Conservation (phyloP, 2,888 invertebrate genomes). For the Mamestra brassicae region DNA sequence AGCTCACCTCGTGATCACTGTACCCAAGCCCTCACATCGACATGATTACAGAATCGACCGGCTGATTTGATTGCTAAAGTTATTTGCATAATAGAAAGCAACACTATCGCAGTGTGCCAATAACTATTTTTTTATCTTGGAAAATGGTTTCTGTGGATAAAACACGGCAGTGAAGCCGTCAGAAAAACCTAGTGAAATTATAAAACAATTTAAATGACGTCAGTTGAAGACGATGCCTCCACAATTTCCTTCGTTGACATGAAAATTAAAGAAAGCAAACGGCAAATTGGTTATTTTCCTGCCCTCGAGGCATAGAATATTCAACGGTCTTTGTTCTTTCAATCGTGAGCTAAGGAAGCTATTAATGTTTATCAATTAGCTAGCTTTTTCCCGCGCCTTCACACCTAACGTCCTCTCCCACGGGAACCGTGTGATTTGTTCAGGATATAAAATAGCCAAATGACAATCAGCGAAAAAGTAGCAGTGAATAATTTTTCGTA, state of each 20-base stretch:
- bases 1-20: too few relatives aligned
- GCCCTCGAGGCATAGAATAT: conserved; percentile 15
- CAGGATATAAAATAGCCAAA: not conserved
- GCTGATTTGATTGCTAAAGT: too few relatives aligned
- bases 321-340: conserved; percentile 11
- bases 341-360: conserved; percentile 15
- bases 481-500: too few relatives aligned
- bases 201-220: conserved; percentile 8
- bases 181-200: not conserved
- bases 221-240: not conserved
- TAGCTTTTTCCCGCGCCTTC: not conserved
- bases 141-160: not conserved
- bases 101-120: not conserved
- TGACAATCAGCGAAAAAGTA: too few relatives aligned
- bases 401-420: not conserved
- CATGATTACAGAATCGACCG: too few relatives aligned
- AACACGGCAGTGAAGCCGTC: not conserved
- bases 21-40: too few relatives aligned
- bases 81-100: too few relatives aligned
- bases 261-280: conserved; percentile 41
- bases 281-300: conserved; percentile 17
- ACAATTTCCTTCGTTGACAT: conserved; percentile 15
- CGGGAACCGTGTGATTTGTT: not conserved
- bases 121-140: not conserved
- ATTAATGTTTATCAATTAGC: conserved; percentile 15